Base-by-base conservation (phyloP, 2,888 invertebrate genomes). In the Mylabris sibirica region DNA sequence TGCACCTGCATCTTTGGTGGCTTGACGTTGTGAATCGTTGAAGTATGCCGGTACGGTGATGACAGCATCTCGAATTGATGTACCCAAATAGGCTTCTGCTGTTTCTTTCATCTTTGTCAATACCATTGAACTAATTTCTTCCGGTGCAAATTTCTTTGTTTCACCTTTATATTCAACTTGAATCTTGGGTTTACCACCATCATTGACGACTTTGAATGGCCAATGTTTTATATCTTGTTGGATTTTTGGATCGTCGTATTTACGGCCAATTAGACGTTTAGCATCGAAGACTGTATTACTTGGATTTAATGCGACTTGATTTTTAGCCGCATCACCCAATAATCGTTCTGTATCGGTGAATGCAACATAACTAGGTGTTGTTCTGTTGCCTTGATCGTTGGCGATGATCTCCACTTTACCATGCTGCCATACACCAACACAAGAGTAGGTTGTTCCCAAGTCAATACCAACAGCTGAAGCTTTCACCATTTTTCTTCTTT, bases 101-200 rank as follows among this genome's bases (percentile, higher is more conserved):
- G 93, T 94, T 86, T 95, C 94, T 89, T 95, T 96, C 97, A 97
- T 97, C 84, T 97, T 97, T 30, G 90, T 92, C 71, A 97, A 88
- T 64, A 97, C 95, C 96, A 96, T 96, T 44, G 95, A 95, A 80
- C 93, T 94, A 74, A 97, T 91, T n/a, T 95, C 94, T 85, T 95
- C 94, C 0, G 94, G 93, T 1, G 91, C 90, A 81, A 95, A 95
- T 59, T 86, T 88, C 82, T 93, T 95, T 26, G 84, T 84, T 80
- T 95, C 92, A 2, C 92, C 92, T 81, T 92, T 92, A 80, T 91
- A 92, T 79, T 91, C 89, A 0, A 92, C 89, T 77, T 90, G 86
- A 73, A 96, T 92, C 85, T 91, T 93, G 0, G 93, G 92, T 79
- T 91, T 92, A 0, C 91, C 91, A 5, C 85, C 86, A 41, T 92